A percentile compares a stretch with the other conserved stretches of the same genome.
Conservation (phyloP, 2,888 invertebrate species). For the Conchocele bisecta region DNA sequence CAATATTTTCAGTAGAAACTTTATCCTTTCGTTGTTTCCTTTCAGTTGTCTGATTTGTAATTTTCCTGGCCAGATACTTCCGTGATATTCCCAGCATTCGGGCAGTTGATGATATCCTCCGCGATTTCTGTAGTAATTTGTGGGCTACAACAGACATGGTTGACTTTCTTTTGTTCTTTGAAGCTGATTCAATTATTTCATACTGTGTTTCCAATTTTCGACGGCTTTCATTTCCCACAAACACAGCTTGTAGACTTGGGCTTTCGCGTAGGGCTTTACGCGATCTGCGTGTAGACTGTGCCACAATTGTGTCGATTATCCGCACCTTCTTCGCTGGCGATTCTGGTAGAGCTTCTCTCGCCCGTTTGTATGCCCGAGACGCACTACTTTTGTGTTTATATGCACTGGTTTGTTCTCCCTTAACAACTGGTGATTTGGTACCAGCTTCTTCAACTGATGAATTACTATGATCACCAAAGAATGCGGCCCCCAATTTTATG, state of each 20-base stretch:
- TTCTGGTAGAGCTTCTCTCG: neutral
- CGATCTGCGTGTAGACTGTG: neutral
- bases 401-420: too few species aligned
- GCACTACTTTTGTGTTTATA: constrained; percentile 5
- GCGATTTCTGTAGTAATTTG: neutral
- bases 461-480: too few species aligned
- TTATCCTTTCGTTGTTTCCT: neutral
- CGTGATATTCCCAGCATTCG: neutral
- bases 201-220: neutral
- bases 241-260: neutral
- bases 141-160: neutral
- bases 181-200: neutral
- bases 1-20: neutral
- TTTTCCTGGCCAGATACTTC: neutral
- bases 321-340: neutral
- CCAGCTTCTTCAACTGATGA: too few species aligned
- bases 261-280: neutral
- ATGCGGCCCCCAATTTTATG: too few species aligned
- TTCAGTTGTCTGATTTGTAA: neutral
- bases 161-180: neutral
- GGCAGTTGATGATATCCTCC: neutral
- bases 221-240: neutral
- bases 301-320: neutral
- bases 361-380: neutral
- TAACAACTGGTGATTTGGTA: too few species aligned